Conservation (phyloP, 2,888 invertebrate species). For the Eupithecia tripunctaria region DNA sequence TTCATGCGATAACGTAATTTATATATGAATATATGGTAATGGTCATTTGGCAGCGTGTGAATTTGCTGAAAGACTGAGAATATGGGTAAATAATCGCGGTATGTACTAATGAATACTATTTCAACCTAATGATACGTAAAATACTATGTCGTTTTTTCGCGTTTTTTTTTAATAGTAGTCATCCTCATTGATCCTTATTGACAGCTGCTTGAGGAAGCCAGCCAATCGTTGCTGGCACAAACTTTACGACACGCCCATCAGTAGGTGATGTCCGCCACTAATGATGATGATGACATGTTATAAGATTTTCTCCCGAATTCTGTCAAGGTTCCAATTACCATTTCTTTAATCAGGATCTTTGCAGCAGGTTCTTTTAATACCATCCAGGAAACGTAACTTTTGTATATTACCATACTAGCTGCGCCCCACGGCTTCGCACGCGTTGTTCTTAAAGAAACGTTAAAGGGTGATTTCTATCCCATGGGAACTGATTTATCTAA, state of each 20-base stretch:
- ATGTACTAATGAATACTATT: not conserved
- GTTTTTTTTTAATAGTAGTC: too few species aligned
- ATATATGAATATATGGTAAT: too few species aligned
- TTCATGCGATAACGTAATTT: not conserved
- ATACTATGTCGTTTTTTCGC: too few species aligned
- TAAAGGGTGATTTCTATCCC: too few species aligned
- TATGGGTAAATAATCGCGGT: not conserved
- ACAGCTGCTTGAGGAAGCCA: not conserved
- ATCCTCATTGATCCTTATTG: too few species aligned
- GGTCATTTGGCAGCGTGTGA: not conserved
- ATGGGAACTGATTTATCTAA: too few species aligned
- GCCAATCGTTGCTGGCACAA: not conserved
- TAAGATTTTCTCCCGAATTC: not conserved
- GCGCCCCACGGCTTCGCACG: too few species aligned
- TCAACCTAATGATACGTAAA: not conserved
- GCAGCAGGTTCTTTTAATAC: not conserved
- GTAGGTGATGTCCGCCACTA: not conserved
- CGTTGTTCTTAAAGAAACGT: too few species aligned
- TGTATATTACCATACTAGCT: too few species aligned
- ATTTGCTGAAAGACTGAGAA: not conserved
- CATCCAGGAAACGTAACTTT: not conserved
- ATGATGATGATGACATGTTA: not conserved
- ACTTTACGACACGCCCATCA: not conserved
- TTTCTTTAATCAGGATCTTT: not conserved
- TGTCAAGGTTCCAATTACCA: not conserved